phyloP scores from a whole-genome alignment of 2,888 invertebrate species.

The Agriotes lineatus region DNA sequence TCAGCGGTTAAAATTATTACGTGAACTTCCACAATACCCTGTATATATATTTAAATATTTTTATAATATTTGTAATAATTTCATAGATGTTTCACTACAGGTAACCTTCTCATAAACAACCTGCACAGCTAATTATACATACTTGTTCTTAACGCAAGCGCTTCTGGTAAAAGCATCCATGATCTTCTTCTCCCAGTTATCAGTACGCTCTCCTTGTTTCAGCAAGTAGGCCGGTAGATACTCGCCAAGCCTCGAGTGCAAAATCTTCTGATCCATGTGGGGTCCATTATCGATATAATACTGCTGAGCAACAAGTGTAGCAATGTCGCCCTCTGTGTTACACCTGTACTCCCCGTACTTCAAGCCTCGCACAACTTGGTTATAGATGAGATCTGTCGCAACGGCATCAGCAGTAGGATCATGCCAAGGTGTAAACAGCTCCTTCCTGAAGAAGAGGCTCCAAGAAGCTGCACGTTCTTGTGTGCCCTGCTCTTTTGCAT shows the following conservation, averaged over 20 bases:
- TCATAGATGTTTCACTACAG: no score
- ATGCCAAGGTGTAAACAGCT: conserved; percentile 95
- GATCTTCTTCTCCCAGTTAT: conserved; percentile 78
- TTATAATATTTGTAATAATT: no score
- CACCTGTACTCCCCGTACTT: conserved; percentile 94
- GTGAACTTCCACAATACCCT: no score
- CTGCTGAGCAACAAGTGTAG: conserved; percentile 90
- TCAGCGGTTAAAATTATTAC: no score
- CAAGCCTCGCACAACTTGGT: conserved; percentile 88
- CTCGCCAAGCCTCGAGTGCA: conserved; percentile 79
- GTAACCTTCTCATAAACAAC: no score
- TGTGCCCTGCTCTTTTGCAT: conserved; percentile 89
- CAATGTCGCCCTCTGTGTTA: conserved; percentile 84
- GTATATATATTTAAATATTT: no score
- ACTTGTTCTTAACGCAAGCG: conserved; percentile 78
- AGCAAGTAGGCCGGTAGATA: conserved; percentile 86
- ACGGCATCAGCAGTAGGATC: conserved; percentile 84
- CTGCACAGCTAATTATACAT: no score
- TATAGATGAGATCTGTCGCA: conserved; percentile 90
- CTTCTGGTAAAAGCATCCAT: conserved; percentile 79
- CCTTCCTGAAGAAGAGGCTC: conserved; percentile 88
- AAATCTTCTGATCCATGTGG: conserved; percentile 75
- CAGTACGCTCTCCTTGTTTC: conserved; percentile 60
- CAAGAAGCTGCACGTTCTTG: conserved; percentile 89
- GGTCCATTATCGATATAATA: conserved; percentile 87